Percentiles rank a stretch among this genome's conserved stretches.
phyloP scores from a whole-genome alignment of 2,113 vertebrate genomes.

The Lanius ludovicianus region DNA sequence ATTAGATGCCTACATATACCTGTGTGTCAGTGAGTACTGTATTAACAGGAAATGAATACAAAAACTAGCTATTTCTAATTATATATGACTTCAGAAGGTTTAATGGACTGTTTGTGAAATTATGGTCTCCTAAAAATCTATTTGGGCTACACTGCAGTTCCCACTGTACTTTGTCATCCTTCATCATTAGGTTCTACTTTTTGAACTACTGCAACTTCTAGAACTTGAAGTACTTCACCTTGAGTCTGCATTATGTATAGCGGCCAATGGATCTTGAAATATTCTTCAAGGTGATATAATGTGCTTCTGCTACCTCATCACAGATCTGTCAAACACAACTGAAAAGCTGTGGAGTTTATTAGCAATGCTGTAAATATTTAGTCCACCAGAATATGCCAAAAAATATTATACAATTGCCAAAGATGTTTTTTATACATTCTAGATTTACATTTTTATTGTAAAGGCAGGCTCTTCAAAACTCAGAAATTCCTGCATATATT shows the following conservation, averaged over 20 bases:
- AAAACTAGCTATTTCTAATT: not conserved
- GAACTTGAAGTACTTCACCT: not conserved
- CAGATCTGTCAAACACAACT: not conserved
- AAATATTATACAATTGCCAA: not conserved
- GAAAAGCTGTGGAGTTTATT: not conserved
- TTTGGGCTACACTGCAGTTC: not conserved
- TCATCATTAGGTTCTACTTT: not conserved
- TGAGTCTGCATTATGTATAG: not conserved
- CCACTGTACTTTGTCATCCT: not conserved
- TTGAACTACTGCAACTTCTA: not conserved
- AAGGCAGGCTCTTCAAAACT: not conserved
- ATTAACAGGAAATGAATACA: not conserved
- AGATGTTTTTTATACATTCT: not conserved
- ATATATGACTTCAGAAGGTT: not conserved
- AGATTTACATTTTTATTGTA: constrained; percentile 9
- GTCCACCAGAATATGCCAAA: not conserved
- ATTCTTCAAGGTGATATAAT: not conserved
- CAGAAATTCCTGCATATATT: not conserved
- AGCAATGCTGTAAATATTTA: not conserved
- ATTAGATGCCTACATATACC: not conserved
- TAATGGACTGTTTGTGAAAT: not conserved
- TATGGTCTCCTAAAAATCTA: not conserved
- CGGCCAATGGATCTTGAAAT: not conserved
- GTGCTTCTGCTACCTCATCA: not conserved
- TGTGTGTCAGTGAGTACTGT: not conserved